phyloP scores from a whole-genome alignment of 2,113 vertebrate genomes.

The Chloropsis hardwickii region DNA sequence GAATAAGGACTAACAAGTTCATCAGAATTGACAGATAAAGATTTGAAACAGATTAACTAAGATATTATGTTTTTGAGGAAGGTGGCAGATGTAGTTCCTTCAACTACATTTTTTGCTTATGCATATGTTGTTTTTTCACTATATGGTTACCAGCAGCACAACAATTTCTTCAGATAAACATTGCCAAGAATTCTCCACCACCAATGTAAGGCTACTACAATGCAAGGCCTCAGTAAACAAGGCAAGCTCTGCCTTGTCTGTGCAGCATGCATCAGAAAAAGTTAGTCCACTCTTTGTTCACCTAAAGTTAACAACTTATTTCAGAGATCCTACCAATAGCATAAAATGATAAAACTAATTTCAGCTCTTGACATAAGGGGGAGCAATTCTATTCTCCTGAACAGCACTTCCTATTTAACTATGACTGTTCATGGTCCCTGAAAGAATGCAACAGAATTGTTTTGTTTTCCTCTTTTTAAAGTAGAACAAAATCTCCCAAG shows the following conservation, averaged over 20 bases:
- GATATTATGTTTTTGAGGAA: not conserved
- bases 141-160: not conserved
- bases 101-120: not conserved
- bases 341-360: not conserved
- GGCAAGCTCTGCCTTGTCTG: not conserved
- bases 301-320: not conserved
- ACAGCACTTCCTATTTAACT: not conserved
- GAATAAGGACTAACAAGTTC: not conserved
- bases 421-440: not conserved
- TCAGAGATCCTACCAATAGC: not conserved
- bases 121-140: not conserved
- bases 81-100: not conserved
- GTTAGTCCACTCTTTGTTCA: not conserved
- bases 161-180: not conserved
- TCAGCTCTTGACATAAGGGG: not conserved
- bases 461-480: not conserved
- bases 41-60: not conserved
- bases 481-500: not conserved
- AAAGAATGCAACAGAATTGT: not conserved
- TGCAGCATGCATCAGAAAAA: not conserved
- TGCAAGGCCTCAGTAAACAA: not conserved
- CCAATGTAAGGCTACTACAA: not conserved
- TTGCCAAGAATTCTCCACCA: not conserved
- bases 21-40: not conserved
- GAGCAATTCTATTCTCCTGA: not conserved